phyloP scores from a whole-genome alignment of 2,888 invertebrate genomes.

The Esperia sulphurella region DNA sequence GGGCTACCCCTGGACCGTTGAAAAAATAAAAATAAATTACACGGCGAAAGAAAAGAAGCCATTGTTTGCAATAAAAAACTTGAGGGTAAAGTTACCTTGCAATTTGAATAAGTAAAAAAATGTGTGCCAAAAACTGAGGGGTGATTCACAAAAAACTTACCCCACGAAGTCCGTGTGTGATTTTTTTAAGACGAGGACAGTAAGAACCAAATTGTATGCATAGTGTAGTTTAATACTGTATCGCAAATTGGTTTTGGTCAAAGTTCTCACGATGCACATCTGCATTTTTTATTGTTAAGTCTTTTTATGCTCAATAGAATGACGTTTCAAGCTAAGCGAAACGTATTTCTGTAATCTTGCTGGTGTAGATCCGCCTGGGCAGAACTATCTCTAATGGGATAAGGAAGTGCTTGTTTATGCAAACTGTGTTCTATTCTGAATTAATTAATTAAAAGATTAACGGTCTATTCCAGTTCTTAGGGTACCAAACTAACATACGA shows the following conservation, averaged over 20 bases:
- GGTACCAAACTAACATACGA: too few relatives aligned
- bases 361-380: too few relatives aligned
- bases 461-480: too few relatives aligned
- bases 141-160: slow-evolving; percentile 51
- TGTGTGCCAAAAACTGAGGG: slow-evolving; percentile 54
- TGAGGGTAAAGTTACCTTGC: slow-evolving; percentile 58
- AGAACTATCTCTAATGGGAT: too few relatives aligned
- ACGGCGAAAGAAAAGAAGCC: slow-evolving; percentile 52
- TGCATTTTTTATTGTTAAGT: slow-evolving; percentile 13
- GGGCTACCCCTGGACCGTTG: slow-evolving; percentile 65
- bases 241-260: slow-evolving; percentile 64
- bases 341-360: too few relatives aligned
- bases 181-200: slow-evolving; percentile 66
- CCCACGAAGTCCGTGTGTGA: slow-evolving; percentile 41
- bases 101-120: slow-evolving; percentile 65
- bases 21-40: slow-evolving; percentile 63
- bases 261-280: slow-evolving; percentile 58
- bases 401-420: too few relatives aligned
- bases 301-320: not conserved
- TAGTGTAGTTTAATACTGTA: slow-evolving; percentile 33
- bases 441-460: too few relatives aligned
- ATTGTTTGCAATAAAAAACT: slow-evolving; percentile 69
- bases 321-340: too few relatives aligned
- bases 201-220: slow-evolving; percentile 50
- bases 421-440: too few relatives aligned